Conservation (phyloP, 2,113 vertebrate species). For the Rattus rattus region DNA sequence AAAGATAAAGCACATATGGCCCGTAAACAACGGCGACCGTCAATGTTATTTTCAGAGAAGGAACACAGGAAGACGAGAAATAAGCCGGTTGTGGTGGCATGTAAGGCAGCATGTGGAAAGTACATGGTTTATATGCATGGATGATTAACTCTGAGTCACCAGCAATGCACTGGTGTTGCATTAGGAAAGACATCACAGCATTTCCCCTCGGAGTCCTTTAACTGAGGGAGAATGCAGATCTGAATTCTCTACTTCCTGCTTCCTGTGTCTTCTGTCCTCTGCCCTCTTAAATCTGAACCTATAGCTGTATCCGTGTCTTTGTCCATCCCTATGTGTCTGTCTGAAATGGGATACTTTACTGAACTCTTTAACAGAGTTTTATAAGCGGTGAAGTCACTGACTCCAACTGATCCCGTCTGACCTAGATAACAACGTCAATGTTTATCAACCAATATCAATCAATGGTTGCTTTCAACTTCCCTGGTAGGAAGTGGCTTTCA, state of each 20-base stretch:
- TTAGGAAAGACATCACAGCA: neutral
- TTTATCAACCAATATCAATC: neutral
- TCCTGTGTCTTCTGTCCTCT: neutral
- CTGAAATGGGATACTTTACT: neutral
- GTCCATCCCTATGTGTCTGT: neutral
- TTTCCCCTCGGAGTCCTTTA: neutral
- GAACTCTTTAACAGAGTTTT: neutral
- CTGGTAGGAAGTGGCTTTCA: neutral
- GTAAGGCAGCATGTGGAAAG: neutral
- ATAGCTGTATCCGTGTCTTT: neutral
- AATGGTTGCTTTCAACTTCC: neutral
- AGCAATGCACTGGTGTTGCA: neutral
- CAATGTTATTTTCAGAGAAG: conserved; percentile 69
- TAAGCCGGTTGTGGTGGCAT: neutral
- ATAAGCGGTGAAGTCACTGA: neutral
- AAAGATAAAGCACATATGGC: conserved; percentile 76
- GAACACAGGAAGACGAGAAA: conserved; percentile 29
- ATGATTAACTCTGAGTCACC: too few relatives aligned
- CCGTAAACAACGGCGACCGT: conserved; percentile 74
- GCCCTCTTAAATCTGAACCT: neutral
- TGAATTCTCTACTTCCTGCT: neutral
- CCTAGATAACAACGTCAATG: neutral
- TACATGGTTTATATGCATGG: neutral
- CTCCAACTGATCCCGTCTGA: neutral
- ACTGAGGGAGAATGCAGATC: neutral